Evolutionary conservation across 2,797 vertebrate genomes (phyloP), one percentile per base, ranked within the genome.

Genomic region (Neosilurus hyrtlii): DNA sequence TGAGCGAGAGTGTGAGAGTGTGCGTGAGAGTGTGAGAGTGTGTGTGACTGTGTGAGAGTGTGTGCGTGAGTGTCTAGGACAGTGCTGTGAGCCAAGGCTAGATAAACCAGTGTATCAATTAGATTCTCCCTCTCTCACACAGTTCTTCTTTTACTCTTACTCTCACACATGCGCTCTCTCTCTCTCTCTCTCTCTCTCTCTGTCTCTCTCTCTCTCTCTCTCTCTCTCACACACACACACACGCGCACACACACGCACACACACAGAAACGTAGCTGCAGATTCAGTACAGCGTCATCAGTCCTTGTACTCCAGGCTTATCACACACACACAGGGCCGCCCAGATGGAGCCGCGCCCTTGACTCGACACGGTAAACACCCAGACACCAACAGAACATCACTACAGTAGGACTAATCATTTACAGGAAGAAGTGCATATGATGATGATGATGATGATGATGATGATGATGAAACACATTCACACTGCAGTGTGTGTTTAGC

Each of bases 221-320:
- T 43, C 26, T n/a, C 49, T 81, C 35, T 5, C 93, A 91, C 49
- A 51, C 80, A 65, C 66, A 52, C n/a, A 30, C 35, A 26, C 79
- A 79, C 91, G 92, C 91, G 90, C 92, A 89, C 92, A 91, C 85
- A 71, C 75, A 76, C 54, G 75, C 78, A 82, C 80, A 79, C 56
- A 80, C 79, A 62, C 43, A 83, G 86, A 86, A 89, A 89, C 84
- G 83, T 86, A 67, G 79, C 72, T 62, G 71, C 68, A 73, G 72
- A 84, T 57, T 82, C 82, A 87, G 86, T 88, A 89, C 85, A 87
- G 90, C 90, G 91, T 91, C 90, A 88, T 83, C 91, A 89, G 94
- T 93, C 93, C 94, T 95, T 95, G 94, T 93, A 93, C 93, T 93
- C 90, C 88, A 91, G 91, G 87, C 92, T 95, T 94, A 95, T 95